Conservation (phyloP, 2,797 vertebrate species). For the Echiichthys vipera region DNA sequence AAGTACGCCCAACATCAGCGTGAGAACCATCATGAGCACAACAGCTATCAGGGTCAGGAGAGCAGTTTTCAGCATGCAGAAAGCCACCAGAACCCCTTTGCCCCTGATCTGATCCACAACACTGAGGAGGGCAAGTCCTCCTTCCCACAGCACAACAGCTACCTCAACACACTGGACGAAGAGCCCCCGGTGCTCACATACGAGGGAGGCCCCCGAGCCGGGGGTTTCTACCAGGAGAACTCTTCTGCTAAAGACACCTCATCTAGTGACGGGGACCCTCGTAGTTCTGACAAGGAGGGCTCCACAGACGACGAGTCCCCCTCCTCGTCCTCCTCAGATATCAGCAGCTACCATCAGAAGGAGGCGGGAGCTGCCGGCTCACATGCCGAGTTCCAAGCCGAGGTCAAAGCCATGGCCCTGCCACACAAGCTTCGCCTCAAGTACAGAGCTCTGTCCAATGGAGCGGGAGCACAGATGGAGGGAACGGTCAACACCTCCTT, state of each 20-base stretch:
- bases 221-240: conserved; percentile 78
- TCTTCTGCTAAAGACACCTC: conserved; percentile 80
- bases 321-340: conserved; percentile 83
- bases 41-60: conserved; percentile 65
- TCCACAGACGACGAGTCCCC: conserved; percentile 83
- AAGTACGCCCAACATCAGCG: conserved; percentile 60
- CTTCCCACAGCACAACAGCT: conserved; percentile 79
- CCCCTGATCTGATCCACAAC: conserved; percentile 81
- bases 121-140: conserved; percentile 78
- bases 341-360: conserved; percentile 78
- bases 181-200: conserved; percentile 82
- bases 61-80: conserved; percentile 57
- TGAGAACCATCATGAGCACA: conserved; percentile 53
- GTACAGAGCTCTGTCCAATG: conserved; percentile 81
- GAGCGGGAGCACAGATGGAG: conserved; percentile 59
- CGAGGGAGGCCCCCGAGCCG: conserved; percentile 72
- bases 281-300: conserved; percentile 83
- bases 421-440: conserved; percentile 90
- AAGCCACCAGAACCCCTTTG: conserved; percentile 73
- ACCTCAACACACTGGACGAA: conserved; percentile 80
- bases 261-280: conserved; percentile 82
- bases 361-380: conserved; percentile 19
- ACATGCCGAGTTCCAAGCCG: conserved; percentile 62
- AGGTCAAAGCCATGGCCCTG: conserved; percentile 84
- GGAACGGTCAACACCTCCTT: conserved; percentile 17